Evolutionary conservation across 2,113 vertebrate genomes (phyloP), one percentile per base, ranked within the genome.

Genomic region (Odocoileus hemionus): DNA sequence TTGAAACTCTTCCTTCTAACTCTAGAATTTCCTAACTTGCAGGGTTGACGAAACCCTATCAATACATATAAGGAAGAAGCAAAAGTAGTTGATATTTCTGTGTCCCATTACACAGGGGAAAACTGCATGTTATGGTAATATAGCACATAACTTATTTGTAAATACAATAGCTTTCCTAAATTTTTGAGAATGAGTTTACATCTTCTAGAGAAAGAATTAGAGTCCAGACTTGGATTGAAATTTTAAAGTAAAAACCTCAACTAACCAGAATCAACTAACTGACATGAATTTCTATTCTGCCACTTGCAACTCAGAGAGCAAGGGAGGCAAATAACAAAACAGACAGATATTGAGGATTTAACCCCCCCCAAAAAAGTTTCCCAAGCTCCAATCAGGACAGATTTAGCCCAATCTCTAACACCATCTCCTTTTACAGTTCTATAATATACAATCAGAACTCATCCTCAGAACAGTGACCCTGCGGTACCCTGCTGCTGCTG

Each of bases 371-470:
- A 36, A 36, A 54, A 84, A 87, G 67, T 78, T 90, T 97, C 93
- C 55, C 82, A 85, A 95, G 64, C 79, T 74, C 30, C 39, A 57
- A 89, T 89, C 67, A 86, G 89, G 91, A 85, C 17, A 79, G 93
- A 97, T 64, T 84, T 94, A 14, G 45, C 84, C 67, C 36, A 54
- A 43, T 43, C 78, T 86, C 89, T 13, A 52, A 88, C 17, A 74
- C 60, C 1, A 0, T 70, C 82, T 95, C 67, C 86, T 91, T 58
- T 93, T 82, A 80, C 57, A 84, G 93, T 85, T 93, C 95, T 86
- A 55, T 54, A 95, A 91, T 4, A 21, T 67, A 74, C 96, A 94
- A 80, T 89, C 70, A 91, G 89, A 97, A 97, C 89, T 97, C 90
- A 82, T 79, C 74, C 83, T 94, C 85, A 47, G 70, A 91, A 67